phyloP scores from a whole-genome alignment of 2,888 invertebrate species.

The Gymnocheta viridis region DNA sequence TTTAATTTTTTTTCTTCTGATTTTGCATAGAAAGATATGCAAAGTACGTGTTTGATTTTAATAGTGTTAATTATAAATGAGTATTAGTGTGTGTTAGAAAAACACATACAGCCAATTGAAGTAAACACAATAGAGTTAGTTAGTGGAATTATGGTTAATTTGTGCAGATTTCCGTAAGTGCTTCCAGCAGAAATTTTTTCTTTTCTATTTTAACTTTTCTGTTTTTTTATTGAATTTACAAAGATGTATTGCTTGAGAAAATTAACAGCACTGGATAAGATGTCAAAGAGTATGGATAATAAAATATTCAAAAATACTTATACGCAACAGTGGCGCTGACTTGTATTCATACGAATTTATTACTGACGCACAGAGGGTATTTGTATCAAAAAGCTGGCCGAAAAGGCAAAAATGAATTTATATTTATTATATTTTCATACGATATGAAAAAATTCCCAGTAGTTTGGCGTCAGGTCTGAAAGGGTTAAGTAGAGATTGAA shows the following conservation, averaged over 20 bases:
- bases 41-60: conserved; percentile 24
- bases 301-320: background rate
- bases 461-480: too few relatives aligned
- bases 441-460: too few relatives aligned
- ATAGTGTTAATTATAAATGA: conserved; percentile 25
- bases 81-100: background rate
- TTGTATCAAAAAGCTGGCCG: too few relatives aligned
- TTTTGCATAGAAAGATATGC: background rate
- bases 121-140: conserved; percentile 42
- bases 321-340: background rate
- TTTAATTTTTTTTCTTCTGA: background rate
- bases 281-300: background rate
- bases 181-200: background rate
- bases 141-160: conserved; percentile 56
- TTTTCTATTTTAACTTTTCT: background rate
- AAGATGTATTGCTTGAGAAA: background rate
- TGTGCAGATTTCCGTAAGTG: conserved; percentile 20
- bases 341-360: too few relatives aligned
- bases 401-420: too few relatives aligned
- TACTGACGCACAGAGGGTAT: too few relatives aligned
- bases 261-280: background rate
- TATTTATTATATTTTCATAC: too few relatives aligned
- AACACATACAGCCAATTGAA: background rate
- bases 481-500: too few relatives aligned
- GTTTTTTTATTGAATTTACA: background rate